Evolutionary conservation across 2,797 vertebrate genomes (phyloP).

Genomic region (Aplochiton taeniatus): DNA sequence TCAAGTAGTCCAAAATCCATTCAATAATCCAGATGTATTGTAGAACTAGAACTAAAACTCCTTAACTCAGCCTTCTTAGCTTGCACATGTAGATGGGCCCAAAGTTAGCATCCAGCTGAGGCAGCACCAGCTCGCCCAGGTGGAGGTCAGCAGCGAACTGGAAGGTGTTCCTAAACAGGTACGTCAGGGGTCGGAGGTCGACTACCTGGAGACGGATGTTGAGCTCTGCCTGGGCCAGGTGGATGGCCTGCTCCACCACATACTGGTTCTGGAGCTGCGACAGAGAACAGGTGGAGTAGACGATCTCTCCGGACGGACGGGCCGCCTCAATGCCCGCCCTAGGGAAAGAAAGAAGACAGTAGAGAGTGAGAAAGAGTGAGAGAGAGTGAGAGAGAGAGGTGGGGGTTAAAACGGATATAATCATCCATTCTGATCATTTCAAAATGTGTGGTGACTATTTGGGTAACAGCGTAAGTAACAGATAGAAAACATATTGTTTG

Average conservation of each 20-base stretch:
- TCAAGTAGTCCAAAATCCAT: not conserved
- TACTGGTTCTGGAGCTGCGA: slow-evolving; percentile 89
- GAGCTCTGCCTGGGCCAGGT: slow-evolving; percentile 75
- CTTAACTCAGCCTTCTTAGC: slow-evolving; percentile 74
- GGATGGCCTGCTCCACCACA: slow-evolving; percentile 83
- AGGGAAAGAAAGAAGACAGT: not conserved
- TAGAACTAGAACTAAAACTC: not conserved
- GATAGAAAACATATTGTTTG: too few relatives aligned
- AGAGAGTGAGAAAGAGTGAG: not conserved
- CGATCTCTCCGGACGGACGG: slow-evolving; percentile 79
- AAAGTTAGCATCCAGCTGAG: slow-evolving; percentile 91
- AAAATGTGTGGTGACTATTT: too few relatives aligned
- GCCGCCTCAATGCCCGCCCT: slow-evolving; percentile 86
- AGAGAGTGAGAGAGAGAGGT: not conserved
- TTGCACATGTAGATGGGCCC: slow-evolving; percentile 95
- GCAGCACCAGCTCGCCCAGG: slow-evolving; percentile 89
- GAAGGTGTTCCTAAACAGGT: slow-evolving; percentile 83
- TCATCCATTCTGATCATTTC: too few relatives aligned
- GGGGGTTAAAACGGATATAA: not conserved
- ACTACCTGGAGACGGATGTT: slow-evolving; percentile 72
- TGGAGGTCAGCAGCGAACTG: slow-evolving; percentile 78
- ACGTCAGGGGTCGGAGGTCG: slow-evolving; percentile 76
- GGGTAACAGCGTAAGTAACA: too few relatives aligned
- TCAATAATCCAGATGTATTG: not conserved
- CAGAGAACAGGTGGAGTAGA: slow-evolving; percentile 92